These are phyloP conservation scores for Lacerta agilis DNA, from an alignment of 2,797 vertebrate genomes.

Conservation along the genomic window DNA sequence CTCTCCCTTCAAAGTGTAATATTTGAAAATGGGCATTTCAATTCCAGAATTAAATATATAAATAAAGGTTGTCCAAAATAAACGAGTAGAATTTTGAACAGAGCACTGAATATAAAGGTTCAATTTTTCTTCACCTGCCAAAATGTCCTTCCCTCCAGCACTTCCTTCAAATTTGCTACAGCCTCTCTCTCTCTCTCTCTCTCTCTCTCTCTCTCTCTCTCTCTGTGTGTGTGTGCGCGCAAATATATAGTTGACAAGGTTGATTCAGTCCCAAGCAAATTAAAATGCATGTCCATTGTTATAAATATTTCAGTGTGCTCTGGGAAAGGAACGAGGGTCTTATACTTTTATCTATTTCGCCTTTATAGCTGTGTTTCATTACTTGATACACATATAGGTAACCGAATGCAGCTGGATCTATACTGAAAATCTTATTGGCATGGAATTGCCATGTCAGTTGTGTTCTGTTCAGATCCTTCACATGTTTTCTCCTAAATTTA, in stretches of 20 bases:
- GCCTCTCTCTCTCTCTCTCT: too few species aligned
- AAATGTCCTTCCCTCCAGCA: background rate
- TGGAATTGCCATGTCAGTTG: background rate
- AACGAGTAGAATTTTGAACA: background rate
- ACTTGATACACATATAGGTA: background rate
- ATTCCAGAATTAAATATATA: background rate
- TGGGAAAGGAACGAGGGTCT: background rate
- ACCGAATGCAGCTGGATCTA: background rate
- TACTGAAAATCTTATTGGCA: slow-evolving; percentile 18
- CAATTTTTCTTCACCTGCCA: background rate
- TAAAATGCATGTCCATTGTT: background rate
- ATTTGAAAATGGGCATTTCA: background rate
- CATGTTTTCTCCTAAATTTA: slow-evolving; percentile 1
- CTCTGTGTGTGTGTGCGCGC: background rate
- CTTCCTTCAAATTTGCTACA: background rate
- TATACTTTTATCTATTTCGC: slow-evolving; percentile 4
- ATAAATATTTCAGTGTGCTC: background rate
- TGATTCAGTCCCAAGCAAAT: background rate
- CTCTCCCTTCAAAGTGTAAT: background rate
- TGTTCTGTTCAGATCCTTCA: background rate
- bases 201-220: too few species aligned
- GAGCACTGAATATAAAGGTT: background rate
- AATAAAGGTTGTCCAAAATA: background rate
- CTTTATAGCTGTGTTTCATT: slow-evolving; percentile 1
- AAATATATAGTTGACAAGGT: background rate